Base-by-base conservation (phyloP, 2,113 vertebrate species). In the Thunnus thynnus region DNA sequence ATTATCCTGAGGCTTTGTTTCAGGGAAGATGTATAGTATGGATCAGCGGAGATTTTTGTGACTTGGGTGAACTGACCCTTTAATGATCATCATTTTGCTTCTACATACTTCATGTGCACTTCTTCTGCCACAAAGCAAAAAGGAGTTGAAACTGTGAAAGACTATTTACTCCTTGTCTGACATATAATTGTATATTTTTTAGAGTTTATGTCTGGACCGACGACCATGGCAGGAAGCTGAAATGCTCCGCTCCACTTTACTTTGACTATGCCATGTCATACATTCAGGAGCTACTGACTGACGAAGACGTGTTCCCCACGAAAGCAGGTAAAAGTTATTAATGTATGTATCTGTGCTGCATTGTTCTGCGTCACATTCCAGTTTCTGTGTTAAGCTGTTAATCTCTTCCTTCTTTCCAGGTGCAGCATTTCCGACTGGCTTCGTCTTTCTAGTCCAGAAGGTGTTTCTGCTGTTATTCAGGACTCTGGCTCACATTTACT, bases 241-340 rank as follows among this genome's bases (percentile, higher is more conserved):
- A 95, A 82, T 96, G 95, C 82, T 95, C 95, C 0, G 95, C 94
- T 46, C 95, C 96, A 0, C 92, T 95, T 41, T 96, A 96, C 90
- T 94, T 93, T 13, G 96, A 96, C 90, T 96, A 95, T 1, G 93
- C 95, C 88, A 94, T 96, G 95, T 96, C 94, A 9, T 96, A 96
- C 90, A 94, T 96, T 76, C 96, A 96, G 79, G 95, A 95, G 20
- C 90, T 96, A 1, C 89, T 96, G 65, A 93, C 93, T 22, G 95
- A 96, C 67, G 96, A 96, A 85, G 91, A 94, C 0, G 95, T 96
- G 18, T 96, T 96, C 82, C 96, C 96, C 52, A 94, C 94, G 17
- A 95, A 94, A 91, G 72, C 93, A 88, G 96, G 96, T 95, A 89
- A 78, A 72, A 52, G 1, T 1, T 32, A n/a, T 9, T 8, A 54